Percentiles rank a stretch among this genome's conserved stretches.
These are phyloP conservation scores for Aspidiotus rigidus DNA, from an alignment of 2,888 invertebrate species.

Conservation along the genomic window DNA sequence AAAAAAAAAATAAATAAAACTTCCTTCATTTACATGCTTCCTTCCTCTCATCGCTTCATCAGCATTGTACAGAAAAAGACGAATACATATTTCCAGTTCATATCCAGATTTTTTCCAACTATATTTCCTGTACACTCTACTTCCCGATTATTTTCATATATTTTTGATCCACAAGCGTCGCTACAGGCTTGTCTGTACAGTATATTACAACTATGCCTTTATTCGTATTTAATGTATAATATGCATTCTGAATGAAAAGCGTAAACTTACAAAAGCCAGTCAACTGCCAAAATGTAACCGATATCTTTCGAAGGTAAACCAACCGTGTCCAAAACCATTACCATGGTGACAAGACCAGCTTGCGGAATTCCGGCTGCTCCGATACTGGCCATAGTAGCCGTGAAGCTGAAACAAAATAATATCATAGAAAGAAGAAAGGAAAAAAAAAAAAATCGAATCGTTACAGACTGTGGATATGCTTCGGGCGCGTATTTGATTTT, in stretches of 20 bases:
- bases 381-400: conserved; percentile 92
- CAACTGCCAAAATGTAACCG: conserved; percentile 80
- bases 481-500: too few species aligned
- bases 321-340: conserved; percentile 86
- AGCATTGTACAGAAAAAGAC: too few species aligned
- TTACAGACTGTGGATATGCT: too few species aligned
- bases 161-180: not conserved
- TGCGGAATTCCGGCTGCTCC: conserved; percentile 96
- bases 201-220: too few species aligned
- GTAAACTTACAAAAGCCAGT: conserved; percentile 76
- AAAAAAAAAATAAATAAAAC: too few species aligned
- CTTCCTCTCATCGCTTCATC: too few species aligned
- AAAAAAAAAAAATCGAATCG: conserved; percentile 1
- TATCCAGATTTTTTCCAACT: conserved; percentile 1
- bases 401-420: conserved; percentile 56
- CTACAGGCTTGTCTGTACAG: too few species aligned
- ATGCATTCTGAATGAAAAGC: too few species aligned
- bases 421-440: conserved; percentile 7
- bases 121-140: not conserved
- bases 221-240: too few species aligned
- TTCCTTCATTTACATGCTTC: too few species aligned
- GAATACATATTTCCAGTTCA: too few species aligned
- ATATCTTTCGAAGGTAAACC: conserved; percentile 84
- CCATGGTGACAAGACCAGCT: conserved; percentile 91
- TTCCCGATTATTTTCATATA: conserved; percentile 2